A percentile compares a stretch with the other conserved stretches of the same genome.
These are phyloP conservation scores for Gymnarchus niloticus DNA, from an alignment of 2,113 vertebrate genomes.

Conservation along the genomic window DNA sequence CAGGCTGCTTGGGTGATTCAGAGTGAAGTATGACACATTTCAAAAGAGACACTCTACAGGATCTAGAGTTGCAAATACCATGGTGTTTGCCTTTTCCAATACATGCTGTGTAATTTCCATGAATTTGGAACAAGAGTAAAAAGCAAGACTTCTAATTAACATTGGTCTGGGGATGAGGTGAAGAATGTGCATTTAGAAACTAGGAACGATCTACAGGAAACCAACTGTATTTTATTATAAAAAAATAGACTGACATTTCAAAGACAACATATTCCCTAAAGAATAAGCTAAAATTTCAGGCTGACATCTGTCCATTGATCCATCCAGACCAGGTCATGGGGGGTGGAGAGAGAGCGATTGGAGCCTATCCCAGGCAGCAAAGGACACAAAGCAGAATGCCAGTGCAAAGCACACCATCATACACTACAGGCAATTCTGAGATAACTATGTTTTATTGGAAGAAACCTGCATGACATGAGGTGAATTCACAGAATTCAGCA, in stretches of 20 bases:
- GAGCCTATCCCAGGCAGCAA: not conserved
- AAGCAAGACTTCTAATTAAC: not conserved
- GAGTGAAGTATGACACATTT: not conserved
- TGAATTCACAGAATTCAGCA: too few species aligned
- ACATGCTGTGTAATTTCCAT: too few species aligned
- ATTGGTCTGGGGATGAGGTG: not conserved
- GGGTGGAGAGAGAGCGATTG: too few species aligned
- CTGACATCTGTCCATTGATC: too few species aligned
- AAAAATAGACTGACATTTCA: not conserved
- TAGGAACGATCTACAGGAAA: not conserved
- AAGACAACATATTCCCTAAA: not conserved
- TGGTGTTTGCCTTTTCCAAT: not conserved
- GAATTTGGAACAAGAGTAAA: not conserved
- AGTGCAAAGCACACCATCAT: too few species aligned
- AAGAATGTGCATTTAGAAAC: not conserved
- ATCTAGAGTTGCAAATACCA: not conserved
- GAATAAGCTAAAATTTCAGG: not conserved
- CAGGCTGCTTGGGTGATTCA: not conserved
- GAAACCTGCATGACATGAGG: too few species aligned
- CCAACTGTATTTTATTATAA: not conserved
- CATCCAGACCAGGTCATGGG: not conserved
- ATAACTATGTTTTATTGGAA: too few species aligned
- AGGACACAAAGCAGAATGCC: too few species aligned
- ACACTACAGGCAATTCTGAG: too few species aligned
- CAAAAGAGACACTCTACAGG: not conserved